Evolutionary conservation across 2,888 invertebrate genomes (phyloP), one percentile per base, ranked within the genome.

Genomic region (Parthenolecanium corni): DNA sequence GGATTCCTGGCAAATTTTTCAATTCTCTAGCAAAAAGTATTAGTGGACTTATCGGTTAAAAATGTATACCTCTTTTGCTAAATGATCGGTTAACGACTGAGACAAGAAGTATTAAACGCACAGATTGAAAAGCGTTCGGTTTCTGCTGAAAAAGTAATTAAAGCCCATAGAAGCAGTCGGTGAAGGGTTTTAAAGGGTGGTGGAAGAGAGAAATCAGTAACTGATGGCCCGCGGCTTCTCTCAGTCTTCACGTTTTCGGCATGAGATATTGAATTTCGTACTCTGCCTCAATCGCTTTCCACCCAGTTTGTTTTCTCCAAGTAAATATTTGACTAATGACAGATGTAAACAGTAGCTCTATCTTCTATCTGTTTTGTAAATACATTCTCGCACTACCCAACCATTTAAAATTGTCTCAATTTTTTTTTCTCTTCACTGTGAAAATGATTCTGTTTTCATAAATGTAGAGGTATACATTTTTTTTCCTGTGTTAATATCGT

Each of bases 321-420:
- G 56, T 56, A 42, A 56, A 56, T 56, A 56, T 56, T 56, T 56
- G 56, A 56, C 44, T 56, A 56, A 56, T 56, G 56, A 56, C 56
- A 25, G 56, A 56, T 56, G 44, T 24, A 56, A 56, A 56, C 56
- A 56, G 56, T 56, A 56, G 56, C 56, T 40, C 56, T 56, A 56
- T 56, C 56, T 56, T 40, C 56, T 56, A 56, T 56, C 56, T 56
- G 56, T 56, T 56, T 4, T 21, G 56, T 56, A 56, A 56, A 56
- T 56, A 56, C 42, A 56, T 42, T 56, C 56, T 24, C 21, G 44
- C 56, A 18, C 56, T 53, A 16, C 23, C 23, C 56, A 24, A 56
- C 40, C 56, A 42, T 56, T 56, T 56, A 56, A 56, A 44, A 31
- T 44, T 56, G 56, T 56, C 56, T 56, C 56, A 44, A 56, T 56